A percentile compares a stretch with the other conserved stretches of the same genome.
Conservation (phyloP, 1,140 invertebrate genomes). For the silkworm (Bombyx mori) region DNA sequence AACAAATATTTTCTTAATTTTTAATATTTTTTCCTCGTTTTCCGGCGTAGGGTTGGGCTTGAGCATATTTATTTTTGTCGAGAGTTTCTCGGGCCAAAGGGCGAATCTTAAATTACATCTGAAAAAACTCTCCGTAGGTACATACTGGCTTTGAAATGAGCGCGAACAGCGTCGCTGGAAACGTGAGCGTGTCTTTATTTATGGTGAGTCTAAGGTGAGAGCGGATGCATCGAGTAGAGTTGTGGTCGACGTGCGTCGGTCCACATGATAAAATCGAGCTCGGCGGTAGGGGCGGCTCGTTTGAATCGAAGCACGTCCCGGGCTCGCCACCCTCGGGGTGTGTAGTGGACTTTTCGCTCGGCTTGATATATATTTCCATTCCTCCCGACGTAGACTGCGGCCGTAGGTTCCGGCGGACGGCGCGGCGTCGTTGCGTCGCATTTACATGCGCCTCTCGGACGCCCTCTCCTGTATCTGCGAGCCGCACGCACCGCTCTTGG, state of each 20-base stretch:
- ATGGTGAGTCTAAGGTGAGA: constrained; percentile 24
- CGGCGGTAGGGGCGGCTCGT: constrained; percentile 51
- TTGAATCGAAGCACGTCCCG: constrained; percentile 64
- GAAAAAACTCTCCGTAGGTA: constrained; percentile 15
- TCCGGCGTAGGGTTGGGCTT: constrained; percentile 50
- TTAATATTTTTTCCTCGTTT: constrained; percentile 60
- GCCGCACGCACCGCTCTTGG: constrained; percentile 8
- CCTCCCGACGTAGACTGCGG: constrained; percentile 54
- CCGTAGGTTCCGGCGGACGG: constrained; percentile 39
- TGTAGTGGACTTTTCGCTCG: constrained; percentile 62
- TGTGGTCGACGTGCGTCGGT: not conserved
- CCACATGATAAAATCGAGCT: constrained; percentile 44
- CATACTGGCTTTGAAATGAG: not conserved
- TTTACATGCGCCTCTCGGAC: constrained; percentile 47
- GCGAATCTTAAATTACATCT: constrained; percentile 57
- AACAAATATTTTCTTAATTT: constrained; percentile 70
- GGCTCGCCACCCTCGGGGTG: constrained; percentile 47
- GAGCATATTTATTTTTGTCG: constrained; percentile 63
- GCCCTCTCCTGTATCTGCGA: constrained; percentile 17
- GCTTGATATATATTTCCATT: constrained; percentile 65
- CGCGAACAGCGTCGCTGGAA: constrained; percentile 10
- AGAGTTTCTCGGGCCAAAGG: constrained; percentile 41
- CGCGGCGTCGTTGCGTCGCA: constrained; percentile 28
- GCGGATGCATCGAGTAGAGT: constrained; percentile 41
- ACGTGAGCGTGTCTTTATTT: constrained; percentile 27